These are phyloP conservation scores for Coelinius sp. DNA, from an alignment of 2,888 invertebrate genomes.

Conservation along the genomic window DNA sequence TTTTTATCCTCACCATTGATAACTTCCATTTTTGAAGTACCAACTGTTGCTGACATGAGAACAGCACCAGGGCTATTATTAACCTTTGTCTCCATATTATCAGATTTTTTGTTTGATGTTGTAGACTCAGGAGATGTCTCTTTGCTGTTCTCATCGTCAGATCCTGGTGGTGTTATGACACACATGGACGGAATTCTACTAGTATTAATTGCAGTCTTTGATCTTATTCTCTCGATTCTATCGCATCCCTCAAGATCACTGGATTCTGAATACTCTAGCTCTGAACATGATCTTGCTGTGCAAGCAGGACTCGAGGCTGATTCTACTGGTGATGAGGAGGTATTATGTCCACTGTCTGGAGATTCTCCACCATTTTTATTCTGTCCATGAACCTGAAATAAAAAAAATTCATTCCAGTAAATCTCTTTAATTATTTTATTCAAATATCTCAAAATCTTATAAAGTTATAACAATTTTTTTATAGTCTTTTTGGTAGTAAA, in stretches of 20 bases:
- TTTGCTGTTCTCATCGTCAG: slow-evolving; percentile 84
- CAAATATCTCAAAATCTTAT: too few species aligned
- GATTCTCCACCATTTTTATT: slow-evolving; percentile 79
- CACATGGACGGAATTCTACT: slow-evolving; percentile 94
- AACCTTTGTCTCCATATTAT: slow-evolving; percentile 40
- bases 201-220: slow-evolving; percentile 89
- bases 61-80: slow-evolving; percentile 56
- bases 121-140: slow-evolving; percentile 58
- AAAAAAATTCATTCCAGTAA: not conserved
- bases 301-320: slow-evolving; percentile 81
- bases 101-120: slow-evolving; percentile 53
- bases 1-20: slow-evolving; percentile 68
- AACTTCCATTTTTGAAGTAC: slow-evolving; percentile 68
- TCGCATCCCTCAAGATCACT: slow-evolving; percentile 91
- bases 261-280: slow-evolving; percentile 88
- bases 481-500: too few species aligned
- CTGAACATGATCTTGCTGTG: slow-evolving; percentile 80
- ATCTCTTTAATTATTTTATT: not conserved
- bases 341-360: slow-evolving; percentile 86
- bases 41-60: slow-evolving; percentile 67
- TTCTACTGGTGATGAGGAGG: slow-evolving; percentile 84
- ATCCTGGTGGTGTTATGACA: slow-evolving; percentile 89
- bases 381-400: slow-evolving; percentile 64
- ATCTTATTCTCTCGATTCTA: slow-evolving; percentile 86
- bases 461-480: too few species aligned